A percentile compares a stretch with the other conserved stretches of the same genome.
Conservation (phyloP, 2,888 invertebrate species). For the Amiota minor region DNA sequence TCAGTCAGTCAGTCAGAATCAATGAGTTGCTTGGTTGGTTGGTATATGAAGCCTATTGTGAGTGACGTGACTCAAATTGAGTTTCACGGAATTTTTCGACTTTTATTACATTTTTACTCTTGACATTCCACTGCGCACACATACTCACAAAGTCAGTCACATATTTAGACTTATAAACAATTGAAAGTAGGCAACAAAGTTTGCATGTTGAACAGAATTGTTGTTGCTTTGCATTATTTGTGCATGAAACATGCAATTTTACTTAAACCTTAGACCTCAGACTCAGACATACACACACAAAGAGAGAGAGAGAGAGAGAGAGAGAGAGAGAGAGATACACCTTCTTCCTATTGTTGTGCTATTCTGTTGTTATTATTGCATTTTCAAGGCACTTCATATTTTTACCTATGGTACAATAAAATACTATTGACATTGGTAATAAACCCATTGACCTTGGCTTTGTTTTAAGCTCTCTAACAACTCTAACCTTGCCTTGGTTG, state of each 20-base stretch:
- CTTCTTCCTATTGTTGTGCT: constrained; percentile 15
- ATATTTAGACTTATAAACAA: not conserved
- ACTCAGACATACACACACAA: not conserved
- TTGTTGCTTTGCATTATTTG: constrained; percentile 7
- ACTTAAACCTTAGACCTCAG: not conserved
- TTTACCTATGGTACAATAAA: no score
- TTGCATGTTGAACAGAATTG: constrained; percentile 21
- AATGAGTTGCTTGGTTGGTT: not conserved
- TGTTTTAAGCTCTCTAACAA: not conserved
- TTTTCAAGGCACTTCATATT: constrained; percentile 56
- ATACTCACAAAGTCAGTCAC: not conserved
- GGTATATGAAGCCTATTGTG: not conserved
- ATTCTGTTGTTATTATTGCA: constrained; percentile 48
- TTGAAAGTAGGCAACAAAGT: not conserved
- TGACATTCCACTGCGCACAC: not conserved
- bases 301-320: not conserved
- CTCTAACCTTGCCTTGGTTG: not conserved
- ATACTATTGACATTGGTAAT: constrained; percentile 50
- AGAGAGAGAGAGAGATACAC: not conserved
- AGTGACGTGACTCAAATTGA: constrained; percentile 7
- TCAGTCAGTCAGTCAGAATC: no score
- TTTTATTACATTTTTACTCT: constrained; percentile 3
- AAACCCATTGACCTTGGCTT: constrained; percentile 38
- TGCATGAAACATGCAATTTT: constrained; percentile 18
- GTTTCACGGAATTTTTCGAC: constrained; percentile 1